Evolutionary conservation across 2,797 vertebrate species (phyloP), one percentile per base, ranked within the genome.

Genomic region (Lycodopsis pacificus): DNA sequence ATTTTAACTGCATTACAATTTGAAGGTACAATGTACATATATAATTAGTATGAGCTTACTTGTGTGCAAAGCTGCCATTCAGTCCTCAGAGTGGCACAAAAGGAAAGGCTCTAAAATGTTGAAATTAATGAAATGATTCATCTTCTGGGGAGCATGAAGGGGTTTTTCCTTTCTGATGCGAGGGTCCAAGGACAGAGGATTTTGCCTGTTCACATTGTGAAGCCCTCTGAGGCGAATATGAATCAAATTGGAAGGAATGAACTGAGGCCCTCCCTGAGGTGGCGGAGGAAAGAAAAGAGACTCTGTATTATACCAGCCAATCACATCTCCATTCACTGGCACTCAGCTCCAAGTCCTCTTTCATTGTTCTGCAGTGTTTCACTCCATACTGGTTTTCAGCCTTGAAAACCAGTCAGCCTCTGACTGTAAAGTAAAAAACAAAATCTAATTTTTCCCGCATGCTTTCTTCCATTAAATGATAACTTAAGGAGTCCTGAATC

Each of bases 381-480:
- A 42, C 12, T 34, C 1, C 5, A 57, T 10, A 14, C 54, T 46
- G 56, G 63, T 48, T 62, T 27, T 53, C 54, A 58, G 40, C 57
- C 44, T 46, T 2, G 3, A 42, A 22, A 72, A 69, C 27, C n/a
- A n/a, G 1, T 65, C n/a, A 65, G 12, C 42, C 42, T 64, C 32
- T 27, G 40, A 70, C 22, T 73, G 49, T 5, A 73, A 63, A 71
- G 61, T 56, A 77, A 62, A 49, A 49, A 69, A 32, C 19, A 48
- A 42, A 42, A 61, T 8, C 1, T 1, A 32, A 17, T 34, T 54
- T 64, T 48, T 53, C 4, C n/a, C 0, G 0, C 27, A 61, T 56
- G 15, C 42, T 70, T 70, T 53, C n/a, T 54, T 82, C 27, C 53
- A 65, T 65, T 69, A 75, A 75, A 76, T 73, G n/a, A 61, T 75